phyloP scores from a whole-genome alignment of 2,113 vertebrate genomes.

The Myrmophylax atrothorax region DNA sequence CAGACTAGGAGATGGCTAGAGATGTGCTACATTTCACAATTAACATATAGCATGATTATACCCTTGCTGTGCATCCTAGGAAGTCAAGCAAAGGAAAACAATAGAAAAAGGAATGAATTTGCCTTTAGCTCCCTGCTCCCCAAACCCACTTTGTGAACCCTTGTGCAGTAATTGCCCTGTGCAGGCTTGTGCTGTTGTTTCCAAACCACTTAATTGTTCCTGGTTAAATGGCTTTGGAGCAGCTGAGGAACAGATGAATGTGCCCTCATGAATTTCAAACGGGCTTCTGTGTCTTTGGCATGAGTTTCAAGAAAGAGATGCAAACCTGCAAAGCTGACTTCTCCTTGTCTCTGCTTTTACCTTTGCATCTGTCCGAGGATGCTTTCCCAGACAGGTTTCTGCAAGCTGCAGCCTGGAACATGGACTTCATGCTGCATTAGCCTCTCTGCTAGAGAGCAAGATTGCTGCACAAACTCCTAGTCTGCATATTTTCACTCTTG shows the following conservation, averaged over 20 bases:
- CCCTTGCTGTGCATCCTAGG: background rate
- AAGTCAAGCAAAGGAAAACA: background rate
- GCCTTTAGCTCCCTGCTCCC: background rate
- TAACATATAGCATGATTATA: fast-evolving
- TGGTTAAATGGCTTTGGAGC: slow-evolving; percentile 44
- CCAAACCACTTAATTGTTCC: slow-evolving; percentile 26
- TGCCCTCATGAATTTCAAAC: slow-evolving; percentile 56
- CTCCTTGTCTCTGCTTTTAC: background rate
- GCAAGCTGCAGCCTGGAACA: background rate
- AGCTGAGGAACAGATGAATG: slow-evolving; percentile 25
- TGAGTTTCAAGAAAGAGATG: background rate
- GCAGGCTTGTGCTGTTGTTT: background rate
- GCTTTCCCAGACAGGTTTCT: background rate
- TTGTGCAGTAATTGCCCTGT: background rate
- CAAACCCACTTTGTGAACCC: background rate
- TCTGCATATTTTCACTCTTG: background rate
- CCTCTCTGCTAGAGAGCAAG: background rate
- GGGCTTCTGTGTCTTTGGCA: background rate
- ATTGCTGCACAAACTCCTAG: background rate
- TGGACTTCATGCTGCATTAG: background rate
- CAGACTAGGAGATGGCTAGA: background rate
- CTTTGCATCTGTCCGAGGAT: background rate
- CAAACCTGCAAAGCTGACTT: background rate
- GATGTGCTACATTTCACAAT: background rate
- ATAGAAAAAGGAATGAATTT: background rate